These are phyloP conservation scores for Palythoa caribaeorum DNA, from an alignment of 92 coral and sea anemone species.

Conservation along the genomic window DNA sequence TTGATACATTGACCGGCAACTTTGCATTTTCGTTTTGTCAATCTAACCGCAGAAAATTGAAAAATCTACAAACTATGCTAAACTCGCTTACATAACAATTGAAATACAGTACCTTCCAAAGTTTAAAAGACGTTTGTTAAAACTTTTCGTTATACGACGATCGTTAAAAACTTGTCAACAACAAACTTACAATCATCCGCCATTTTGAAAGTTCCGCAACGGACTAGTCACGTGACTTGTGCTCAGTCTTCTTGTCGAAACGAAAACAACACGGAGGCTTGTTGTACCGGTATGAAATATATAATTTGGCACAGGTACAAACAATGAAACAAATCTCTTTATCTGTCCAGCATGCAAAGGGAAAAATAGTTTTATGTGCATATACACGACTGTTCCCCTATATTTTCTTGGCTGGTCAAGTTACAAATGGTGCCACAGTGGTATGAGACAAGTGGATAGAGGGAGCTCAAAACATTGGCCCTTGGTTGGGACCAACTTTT, in stretches of 20 bases:
- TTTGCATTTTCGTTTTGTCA: neutral
- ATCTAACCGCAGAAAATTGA: neutral
- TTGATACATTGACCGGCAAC: neutral
- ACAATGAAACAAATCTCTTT: too few species aligned
- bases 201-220: constrained; percentile 40
- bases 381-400: too few species aligned
- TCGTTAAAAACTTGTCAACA: constrained; percentile 4
- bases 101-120: neutral
- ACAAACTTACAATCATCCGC: constrained; percentile 4
- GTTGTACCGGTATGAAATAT: neutral
- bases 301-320: too few species aligned
- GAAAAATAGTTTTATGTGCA: too few species aligned
- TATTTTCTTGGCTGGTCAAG: too few species aligned
- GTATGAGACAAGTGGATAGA: too few species aligned
- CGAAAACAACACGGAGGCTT: neutral
- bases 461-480: too few species aligned
- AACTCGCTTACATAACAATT: neutral
- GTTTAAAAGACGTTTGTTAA: neutral
- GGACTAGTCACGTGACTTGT: constrained; percentile 43
- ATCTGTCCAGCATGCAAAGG: too few species aligned
- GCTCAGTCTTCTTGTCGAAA: neutral
- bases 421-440: too few species aligned
- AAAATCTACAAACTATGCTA: neutral
- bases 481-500: too few species aligned
- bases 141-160: neutral